Base-by-base conservation (phyloP, 2,888 invertebrate genomes). In the Orthonychiurus folsomi region DNA sequence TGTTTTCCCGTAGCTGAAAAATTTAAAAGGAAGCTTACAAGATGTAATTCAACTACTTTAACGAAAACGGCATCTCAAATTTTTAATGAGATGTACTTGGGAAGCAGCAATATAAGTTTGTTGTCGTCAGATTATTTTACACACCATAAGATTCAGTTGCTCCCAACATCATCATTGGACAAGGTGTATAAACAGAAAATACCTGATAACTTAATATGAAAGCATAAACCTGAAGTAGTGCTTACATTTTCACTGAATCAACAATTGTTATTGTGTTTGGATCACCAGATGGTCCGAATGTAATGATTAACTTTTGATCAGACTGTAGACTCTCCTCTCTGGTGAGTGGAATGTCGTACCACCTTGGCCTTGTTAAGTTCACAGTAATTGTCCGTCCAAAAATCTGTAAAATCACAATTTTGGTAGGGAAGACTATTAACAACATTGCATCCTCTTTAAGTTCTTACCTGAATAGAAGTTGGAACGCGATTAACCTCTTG, bases 261-360 rank as follows among this genome's bases (percentile, higher is more conserved):
- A 97, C 84, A 86, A 95, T 89, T 1, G 89, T 92, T 3, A 94
- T 87, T 53, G 88, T 87, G 74, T 91, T 86, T 5, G 89, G 85
- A 78, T 93, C 92, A 77, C 88, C 86, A 0, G 91, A 90, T 2
- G 89, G 86, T 56, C 90, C 89, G 75, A 93, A 91, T 50, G 83
- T 83, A 57, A 94, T 83, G 1, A 84, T 82, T n/a, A 95, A 78
- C 74, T 91, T 89, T 78, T 93, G 93, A 76, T 95, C 94, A 0
- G 93, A 89, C 73, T 88, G 88, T 9, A 95, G 79, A 61, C 92
- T 91, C 78, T 97, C 96, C 74, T 96, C 95, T 55, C 93, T 82
- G 0, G 93, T 92, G 69, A 97, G 81, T 0, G 96, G 95, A 70
- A 97, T 85, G 76, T 97, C 96, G 75, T 89, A 94, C 96, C 96